phyloP scores from a whole-genome alignment of 2,888 invertebrate species.

The Limnephilus auricula region DNA sequence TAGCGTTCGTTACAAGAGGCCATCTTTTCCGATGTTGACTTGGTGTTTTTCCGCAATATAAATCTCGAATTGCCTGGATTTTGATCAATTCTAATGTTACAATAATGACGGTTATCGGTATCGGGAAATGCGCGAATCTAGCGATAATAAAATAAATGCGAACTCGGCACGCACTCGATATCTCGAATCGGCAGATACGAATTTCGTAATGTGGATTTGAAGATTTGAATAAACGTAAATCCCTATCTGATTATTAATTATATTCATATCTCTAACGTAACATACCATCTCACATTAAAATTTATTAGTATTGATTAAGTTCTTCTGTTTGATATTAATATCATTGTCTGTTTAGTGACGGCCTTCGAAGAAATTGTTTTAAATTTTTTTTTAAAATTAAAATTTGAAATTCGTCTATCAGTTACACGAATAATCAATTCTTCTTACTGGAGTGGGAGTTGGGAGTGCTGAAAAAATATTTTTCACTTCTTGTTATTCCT shows the following conservation, averaged over 20 bases:
- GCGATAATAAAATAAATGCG: slow-evolving; percentile 3
- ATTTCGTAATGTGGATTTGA: slow-evolving; percentile 6
- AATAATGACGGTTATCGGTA: background rate
- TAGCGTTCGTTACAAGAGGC: background rate
- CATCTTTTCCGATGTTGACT: background rate
- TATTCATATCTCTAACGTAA: no score
- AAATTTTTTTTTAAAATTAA: no score
- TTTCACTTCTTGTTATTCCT: background rate
- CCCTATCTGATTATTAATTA: no score
- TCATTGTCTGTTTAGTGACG: background rate
- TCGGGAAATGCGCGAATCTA: slow-evolving; percentile 5
- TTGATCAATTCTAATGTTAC: no score
- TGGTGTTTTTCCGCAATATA: background rate
- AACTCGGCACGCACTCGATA: background rate
- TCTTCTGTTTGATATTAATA: no score
- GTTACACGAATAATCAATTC: background rate
- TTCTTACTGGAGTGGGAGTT: background rate
- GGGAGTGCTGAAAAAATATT: background rate
- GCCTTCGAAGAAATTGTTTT: background rate
- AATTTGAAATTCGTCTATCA: background rate
- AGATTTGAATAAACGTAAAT: background rate
- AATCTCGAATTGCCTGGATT: background rate
- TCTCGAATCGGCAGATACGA: background rate
- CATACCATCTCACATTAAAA: no score
- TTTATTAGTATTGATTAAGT: no score